Evolutionary conservation across 2,113 vertebrate species (phyloP).

Genomic region (Anhinga anhinga): DNA sequence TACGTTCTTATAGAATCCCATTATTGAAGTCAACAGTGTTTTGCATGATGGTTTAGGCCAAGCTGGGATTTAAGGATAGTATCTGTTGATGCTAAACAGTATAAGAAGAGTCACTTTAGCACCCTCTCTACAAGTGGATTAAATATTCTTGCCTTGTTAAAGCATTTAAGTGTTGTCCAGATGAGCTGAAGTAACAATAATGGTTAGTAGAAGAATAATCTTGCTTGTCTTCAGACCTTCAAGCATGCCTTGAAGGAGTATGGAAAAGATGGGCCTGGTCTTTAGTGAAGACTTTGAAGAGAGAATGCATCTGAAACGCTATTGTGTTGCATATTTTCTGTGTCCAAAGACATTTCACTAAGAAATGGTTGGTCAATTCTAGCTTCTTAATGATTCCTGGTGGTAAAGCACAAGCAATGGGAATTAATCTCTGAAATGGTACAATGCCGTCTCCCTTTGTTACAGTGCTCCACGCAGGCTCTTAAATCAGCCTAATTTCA

Average conservation of each 20-base stretch:
- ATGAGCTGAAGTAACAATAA: neutral
- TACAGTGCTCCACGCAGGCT: neutral
- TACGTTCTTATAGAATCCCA: neutral
- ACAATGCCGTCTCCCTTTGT: neutral
- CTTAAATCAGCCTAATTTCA: conserved; percentile 38
- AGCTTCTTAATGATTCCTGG: neutral
- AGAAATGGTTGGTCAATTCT: neutral
- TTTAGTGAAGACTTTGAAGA: neutral
- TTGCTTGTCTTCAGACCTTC: neutral
- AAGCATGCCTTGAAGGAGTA: neutral
- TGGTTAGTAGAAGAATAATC: neutral
- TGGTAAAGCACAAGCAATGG: neutral
- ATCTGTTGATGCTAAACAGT: neutral
- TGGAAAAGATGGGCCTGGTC: neutral
- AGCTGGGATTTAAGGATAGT: neutral
- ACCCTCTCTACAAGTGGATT: neutral
- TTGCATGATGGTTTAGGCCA: neutral
- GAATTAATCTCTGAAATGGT: neutral
- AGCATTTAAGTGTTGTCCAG: neutral
- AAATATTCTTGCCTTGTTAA: neutral
- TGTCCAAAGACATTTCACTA: neutral
- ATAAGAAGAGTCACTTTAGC: neutral
- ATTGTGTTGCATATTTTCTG: neutral
- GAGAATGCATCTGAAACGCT: neutral
- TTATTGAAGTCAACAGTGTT: neutral